A percentile compares a stretch with the other conserved stretches of the same genome.
phyloP scores from a whole-genome alignment of 1,140 invertebrate species.

The Drosophila repletoides region DNA sequence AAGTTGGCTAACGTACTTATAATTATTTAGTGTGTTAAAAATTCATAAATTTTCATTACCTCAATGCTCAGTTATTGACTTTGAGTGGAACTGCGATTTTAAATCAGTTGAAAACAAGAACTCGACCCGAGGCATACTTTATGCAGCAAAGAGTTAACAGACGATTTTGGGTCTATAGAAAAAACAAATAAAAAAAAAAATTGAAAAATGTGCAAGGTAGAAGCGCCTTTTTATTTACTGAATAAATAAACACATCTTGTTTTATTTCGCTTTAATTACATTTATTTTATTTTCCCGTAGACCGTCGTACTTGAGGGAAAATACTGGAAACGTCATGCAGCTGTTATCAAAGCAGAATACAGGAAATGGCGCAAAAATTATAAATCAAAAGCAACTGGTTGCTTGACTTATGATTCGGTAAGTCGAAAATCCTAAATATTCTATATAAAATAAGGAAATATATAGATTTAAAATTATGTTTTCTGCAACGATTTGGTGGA shows the following conservation, averaged over 20 bases:
- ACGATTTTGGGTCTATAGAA: neutral
- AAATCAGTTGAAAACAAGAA: slow-evolving; percentile 28
- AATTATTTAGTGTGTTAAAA: slow-evolving; percentile 19
- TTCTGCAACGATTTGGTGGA: slow-evolving; percentile 52
- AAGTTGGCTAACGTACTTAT: neutral
- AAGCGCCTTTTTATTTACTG: neutral
- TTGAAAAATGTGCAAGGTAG: slow-evolving; percentile 31
- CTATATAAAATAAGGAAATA: neutral
- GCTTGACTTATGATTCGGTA: slow-evolving; percentile 90
- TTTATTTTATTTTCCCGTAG: slow-evolving; percentile 29
- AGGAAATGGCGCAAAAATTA: slow-evolving; percentile 99
- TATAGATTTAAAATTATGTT: slow-evolving; percentile 1
- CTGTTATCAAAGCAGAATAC: slow-evolving; percentile 98
- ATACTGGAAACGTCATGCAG: slow-evolving; percentile 99
- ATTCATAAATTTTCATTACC: slow-evolving; percentile 19
- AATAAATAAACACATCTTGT: neutral
- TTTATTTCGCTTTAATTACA: neutral
- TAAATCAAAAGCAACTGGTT: slow-evolving; percentile 90
- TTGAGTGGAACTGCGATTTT: slow-evolving; percentile 2
- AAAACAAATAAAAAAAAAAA: neutral
- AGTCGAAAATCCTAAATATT: slow-evolving; percentile 52
- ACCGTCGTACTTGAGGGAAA: slow-evolving; percentile 83
- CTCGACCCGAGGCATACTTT: neutral
- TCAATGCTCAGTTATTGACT: slow-evolving; percentile 25
- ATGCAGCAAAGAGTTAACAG: too few species aligned